These are phyloP conservation scores for Minunthozetes semirufus DNA, from an alignment of 2,888 invertebrate species.

Conservation along the genomic window DNA sequence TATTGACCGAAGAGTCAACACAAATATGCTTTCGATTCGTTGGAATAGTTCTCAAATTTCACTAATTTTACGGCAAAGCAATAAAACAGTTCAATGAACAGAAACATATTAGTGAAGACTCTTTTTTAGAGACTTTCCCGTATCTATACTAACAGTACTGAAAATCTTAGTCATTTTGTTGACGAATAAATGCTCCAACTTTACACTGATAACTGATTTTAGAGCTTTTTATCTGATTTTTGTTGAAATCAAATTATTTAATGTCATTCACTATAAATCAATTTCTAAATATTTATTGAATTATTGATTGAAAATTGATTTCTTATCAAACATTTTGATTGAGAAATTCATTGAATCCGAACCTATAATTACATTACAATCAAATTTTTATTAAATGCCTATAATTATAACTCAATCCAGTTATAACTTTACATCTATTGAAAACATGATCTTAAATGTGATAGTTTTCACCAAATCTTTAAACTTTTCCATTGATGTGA, in stretches of 20 bases:
- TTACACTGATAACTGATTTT: background rate
- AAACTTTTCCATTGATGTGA: too few relatives aligned
- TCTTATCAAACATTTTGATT: too few relatives aligned
- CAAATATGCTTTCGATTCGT: conserved; percentile 11
- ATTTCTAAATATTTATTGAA: too few relatives aligned
- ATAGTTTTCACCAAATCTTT: too few relatives aligned
- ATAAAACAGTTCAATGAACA: conserved; percentile 28
- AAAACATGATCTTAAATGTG: too few relatives aligned
- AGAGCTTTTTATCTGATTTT: background rate
- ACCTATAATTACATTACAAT: too few relatives aligned
- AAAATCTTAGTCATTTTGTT: background rate
- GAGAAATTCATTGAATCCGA: too few relatives aligned
- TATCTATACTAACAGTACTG: background rate
- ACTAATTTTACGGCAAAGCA: conserved; percentile 11
- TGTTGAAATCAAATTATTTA: background rate
- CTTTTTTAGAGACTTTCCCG: background rate
- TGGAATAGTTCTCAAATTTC: conserved; percentile 13
- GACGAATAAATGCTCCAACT: background rate
- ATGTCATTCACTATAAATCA: background rate
- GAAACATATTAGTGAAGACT: conserved; percentile 15
- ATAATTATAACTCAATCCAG: too few relatives aligned
- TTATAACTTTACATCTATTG: too few relatives aligned
- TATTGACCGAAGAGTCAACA: background rate
- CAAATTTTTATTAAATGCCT: too few relatives aligned
- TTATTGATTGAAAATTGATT: too few relatives aligned